Evolutionary conservation across 2,797 vertebrate species (phyloP).

Genomic region (Molossus alvarezi): DNA sequence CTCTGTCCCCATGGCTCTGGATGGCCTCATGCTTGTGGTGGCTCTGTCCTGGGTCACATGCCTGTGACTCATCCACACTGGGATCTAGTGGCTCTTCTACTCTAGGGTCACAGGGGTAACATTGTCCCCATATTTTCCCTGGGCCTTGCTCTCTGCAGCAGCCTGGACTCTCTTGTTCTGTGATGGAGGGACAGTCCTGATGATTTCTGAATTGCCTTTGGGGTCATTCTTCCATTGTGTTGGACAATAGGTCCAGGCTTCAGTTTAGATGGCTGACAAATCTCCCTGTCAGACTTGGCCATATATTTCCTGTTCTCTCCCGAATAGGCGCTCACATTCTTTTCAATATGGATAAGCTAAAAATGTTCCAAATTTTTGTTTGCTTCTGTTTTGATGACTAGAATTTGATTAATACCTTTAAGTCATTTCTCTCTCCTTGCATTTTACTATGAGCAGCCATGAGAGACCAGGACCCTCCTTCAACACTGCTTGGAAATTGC

Average conservation of each 20-base stretch:
- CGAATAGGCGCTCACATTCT: background rate
- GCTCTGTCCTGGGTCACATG: background rate
- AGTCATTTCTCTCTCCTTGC: background rate
- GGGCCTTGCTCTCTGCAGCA: background rate
- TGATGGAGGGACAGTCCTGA: background rate
- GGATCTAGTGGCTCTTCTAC: background rate
- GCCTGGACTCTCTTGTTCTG: background rate
- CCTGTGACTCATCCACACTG: background rate
- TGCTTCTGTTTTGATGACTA: background rate
- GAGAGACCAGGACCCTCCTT: background rate
- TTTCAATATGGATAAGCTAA: background rate
- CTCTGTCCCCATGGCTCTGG: background rate
- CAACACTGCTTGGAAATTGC: background rate
- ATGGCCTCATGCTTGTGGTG: background rate
- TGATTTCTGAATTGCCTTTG: background rate
- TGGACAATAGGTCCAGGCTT: background rate
- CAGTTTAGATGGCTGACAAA: background rate
- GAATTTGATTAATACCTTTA: background rate
- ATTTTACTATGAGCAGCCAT: background rate
- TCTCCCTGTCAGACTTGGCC: background rate
- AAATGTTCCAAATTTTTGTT: background rate
- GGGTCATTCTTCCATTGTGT: background rate
- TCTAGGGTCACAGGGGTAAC: too few species aligned
- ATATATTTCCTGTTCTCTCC: background rate
- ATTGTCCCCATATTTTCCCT: background rate